phyloP scores from a whole-genome alignment of 2,888 invertebrate species.

The Ophraella communa region DNA sequence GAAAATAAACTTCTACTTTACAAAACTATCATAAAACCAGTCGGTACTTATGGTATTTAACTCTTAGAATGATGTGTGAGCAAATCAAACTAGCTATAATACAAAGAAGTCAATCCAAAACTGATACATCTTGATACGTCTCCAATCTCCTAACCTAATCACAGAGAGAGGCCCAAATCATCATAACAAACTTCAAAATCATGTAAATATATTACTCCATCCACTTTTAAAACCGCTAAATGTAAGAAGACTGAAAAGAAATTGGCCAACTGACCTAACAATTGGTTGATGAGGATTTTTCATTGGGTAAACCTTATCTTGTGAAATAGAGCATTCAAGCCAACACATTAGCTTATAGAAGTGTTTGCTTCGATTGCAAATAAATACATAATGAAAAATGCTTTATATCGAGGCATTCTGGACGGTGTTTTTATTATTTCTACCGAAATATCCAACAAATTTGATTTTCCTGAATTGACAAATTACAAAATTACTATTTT shows the following conservation, averaged over 20 bases:
- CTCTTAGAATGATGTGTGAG: no score
- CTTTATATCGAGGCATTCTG: no score
- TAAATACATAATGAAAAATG: no score
- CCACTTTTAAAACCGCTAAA: background rate
- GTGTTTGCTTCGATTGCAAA: background rate
- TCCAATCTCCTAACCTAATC: no score
- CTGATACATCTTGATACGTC: no score
- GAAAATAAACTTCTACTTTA: constrained; percentile 14
- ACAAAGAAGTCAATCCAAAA: no score
- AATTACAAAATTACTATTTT: no score
- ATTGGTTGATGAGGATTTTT: background rate
- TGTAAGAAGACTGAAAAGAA: constrained; percentile 1
- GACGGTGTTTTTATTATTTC: no score
- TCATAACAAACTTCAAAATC: background rate
- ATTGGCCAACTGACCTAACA: background rate
- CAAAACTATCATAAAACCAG: constrained; percentile 9
- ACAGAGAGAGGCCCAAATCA: constrained; percentile 1
- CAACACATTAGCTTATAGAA: constrained; percentile 11
- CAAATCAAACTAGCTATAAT: no score
- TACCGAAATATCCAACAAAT: no score
- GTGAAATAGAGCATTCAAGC: background rate
- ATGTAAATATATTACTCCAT: constrained; percentile 3
- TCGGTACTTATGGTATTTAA: no score
- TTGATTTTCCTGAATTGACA: no score
- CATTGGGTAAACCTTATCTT: background rate